Percentiles rank a stretch among this genome's conserved stretches.
phyloP scores from a whole-genome alignment of 1,140 invertebrate genomes.

The Lasioglossum albipes region DNA sequence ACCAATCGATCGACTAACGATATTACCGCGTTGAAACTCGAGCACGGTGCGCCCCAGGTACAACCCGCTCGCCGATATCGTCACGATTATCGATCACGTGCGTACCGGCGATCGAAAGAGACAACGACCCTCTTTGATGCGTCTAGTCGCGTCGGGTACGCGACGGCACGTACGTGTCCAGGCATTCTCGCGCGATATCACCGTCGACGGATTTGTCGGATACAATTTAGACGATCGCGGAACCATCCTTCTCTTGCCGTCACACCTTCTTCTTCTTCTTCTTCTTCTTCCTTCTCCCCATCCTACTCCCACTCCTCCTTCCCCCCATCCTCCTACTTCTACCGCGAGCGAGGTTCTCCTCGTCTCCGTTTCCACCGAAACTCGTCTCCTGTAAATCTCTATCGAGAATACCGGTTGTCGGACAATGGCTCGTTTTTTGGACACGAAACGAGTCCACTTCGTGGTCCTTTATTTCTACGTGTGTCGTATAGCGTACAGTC shows the following conservation, averaged over 20 bases:
- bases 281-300: slow-evolving; percentile 6
- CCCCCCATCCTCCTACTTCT: background rate
- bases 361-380: slow-evolving; percentile 42
- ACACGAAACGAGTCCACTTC: slow-evolving; percentile 66
- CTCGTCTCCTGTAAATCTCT: slow-evolving; percentile 69
- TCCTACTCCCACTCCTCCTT: slow-evolving; percentile 8
- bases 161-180: background rate
- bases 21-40: slow-evolving; percentile 42
- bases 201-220: slow-evolving; percentile 65
- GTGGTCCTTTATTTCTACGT: slow-evolving; percentile 65
- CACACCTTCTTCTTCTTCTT: slow-evolving; percentile 19
- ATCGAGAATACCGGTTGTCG: slow-evolving; percentile 68
- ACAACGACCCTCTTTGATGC: background rate
- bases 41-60: background rate
- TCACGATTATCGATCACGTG: slow-evolving; percentile 40
- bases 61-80: slow-evolving; percentile 1
- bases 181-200: background rate
- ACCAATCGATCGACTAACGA: slow-evolving; percentile 44
- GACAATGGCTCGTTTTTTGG: slow-evolving; percentile 72
- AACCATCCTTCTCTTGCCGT: slow-evolving; percentile 23
- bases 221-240: slow-evolving; percentile 45
- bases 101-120: background rate
- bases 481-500: background rate
- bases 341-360: background rate
- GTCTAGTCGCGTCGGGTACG: background rate